Conservation (phyloP, 2,888 invertebrate genomes). For the Cordilura impudica region DNA sequence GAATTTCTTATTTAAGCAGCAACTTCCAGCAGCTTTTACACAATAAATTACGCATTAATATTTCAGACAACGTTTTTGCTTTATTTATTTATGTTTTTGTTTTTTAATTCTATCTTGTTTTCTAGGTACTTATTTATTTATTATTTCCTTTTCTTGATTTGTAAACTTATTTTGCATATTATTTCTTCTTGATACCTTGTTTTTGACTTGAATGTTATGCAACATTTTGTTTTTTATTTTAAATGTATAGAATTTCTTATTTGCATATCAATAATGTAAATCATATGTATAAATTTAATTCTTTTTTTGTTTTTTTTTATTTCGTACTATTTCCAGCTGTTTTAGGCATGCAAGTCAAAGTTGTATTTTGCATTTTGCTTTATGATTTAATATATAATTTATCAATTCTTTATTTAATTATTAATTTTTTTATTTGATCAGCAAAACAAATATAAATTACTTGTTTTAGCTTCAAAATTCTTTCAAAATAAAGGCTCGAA, state of each 20-base stretch:
- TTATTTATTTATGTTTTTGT: not conserved
- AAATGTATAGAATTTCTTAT: not conserved
- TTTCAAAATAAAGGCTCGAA: constrained; percentile 76
- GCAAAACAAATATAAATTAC: constrained; percentile 52
- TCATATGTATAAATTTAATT: constrained; percentile 25
- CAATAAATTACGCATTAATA: constrained; percentile 21
- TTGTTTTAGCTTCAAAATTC: constrained; percentile 67
- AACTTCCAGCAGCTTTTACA: constrained; percentile 42
- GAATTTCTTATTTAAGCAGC: constrained; percentile 35
- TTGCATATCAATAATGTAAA: constrained; percentile 13
- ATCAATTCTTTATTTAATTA: constrained; percentile 20
- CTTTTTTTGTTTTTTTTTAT: not conserved
- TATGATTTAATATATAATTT: constrained; percentile 27
- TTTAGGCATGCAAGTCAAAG: constrained; percentile 32
- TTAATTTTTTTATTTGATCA: constrained; percentile 8
- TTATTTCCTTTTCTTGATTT: not conserved
- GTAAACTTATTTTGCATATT: not conserved
- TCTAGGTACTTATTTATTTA: constrained; percentile 40
- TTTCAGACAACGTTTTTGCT: not conserved
- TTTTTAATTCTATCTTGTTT: constrained; percentile 23
- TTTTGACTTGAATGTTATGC: not conserved
- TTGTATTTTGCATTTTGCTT: constrained; percentile 10
- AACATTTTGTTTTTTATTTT: not conserved
- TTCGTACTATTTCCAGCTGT: constrained; percentile 25
- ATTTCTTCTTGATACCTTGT: not conserved